phyloP scores from a whole-genome alignment of 2,888 invertebrate genomes.

The Exocentrus adspersus region DNA sequence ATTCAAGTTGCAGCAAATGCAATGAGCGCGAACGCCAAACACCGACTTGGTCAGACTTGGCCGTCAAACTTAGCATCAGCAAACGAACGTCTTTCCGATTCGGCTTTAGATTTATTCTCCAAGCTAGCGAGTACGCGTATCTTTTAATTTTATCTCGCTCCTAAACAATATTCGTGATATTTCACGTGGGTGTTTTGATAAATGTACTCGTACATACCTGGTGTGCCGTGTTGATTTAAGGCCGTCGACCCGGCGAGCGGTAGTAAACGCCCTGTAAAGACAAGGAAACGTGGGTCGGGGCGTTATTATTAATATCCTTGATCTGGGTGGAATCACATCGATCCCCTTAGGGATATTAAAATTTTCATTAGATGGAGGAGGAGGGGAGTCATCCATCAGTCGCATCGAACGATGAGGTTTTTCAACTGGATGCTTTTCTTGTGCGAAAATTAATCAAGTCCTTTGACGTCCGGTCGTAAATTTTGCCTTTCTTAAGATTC shows the following conservation, averaged over 20 bases:
- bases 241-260: slow-evolving; percentile 2
- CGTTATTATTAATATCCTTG: slow-evolving; percentile 15
- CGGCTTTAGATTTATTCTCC: too few relatives aligned
- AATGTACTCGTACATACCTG: slow-evolving; percentile 13
- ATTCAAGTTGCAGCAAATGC: too few relatives aligned
- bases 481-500: too few relatives aligned
- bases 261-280: neutral
- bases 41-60: too few relatives aligned
- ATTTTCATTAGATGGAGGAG: neutral
- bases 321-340: slow-evolving; percentile 7
- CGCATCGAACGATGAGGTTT: neutral
- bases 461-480: neutral
- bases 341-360: slow-evolving; percentile 9
- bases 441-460: neutral
- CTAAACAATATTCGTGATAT: slow-evolving; percentile 9
- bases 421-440: neutral
- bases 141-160: neutral
- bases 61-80: too few relatives aligned
- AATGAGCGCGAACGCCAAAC: too few relatives aligned
- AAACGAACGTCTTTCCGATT: too few relatives aligned
- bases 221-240: slow-evolving; percentile 5
- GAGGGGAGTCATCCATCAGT: slow-evolving; percentile 7
- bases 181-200: slow-evolving; percentile 12
- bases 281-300: slow-evolving; percentile 12
- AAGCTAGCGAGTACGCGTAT: too few relatives aligned